Percentiles rank a stretch among this genome's conserved stretches.
Conservation (phyloP, 2,888 invertebrate genomes). For the Agonum fuliginosum region DNA sequence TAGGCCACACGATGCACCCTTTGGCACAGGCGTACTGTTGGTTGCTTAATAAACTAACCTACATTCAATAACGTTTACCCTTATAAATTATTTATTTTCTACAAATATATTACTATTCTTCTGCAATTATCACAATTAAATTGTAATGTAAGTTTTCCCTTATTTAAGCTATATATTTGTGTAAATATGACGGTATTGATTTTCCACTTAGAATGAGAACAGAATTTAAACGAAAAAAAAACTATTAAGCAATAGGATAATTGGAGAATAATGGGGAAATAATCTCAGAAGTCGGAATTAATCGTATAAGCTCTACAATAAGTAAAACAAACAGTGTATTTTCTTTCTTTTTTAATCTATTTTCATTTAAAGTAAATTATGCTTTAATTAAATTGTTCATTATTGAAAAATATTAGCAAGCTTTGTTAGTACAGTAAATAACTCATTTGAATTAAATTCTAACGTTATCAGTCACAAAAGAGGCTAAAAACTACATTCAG, state of each 20-base stretch:
- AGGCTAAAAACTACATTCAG: background rate
- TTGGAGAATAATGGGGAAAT: background rate
- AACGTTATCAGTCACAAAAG: background rate
- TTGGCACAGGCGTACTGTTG: background rate
- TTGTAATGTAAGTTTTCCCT: background rate
- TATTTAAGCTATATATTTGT: slow-evolving; percentile 4
- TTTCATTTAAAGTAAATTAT: no score
- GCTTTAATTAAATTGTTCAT: no score
- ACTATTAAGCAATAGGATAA: slow-evolving; percentile 5
- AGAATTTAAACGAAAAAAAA: background rate
- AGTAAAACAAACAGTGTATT: no score
- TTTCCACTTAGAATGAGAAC: slow-evolving; percentile 1
- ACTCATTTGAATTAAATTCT: background rate
- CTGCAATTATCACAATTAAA: background rate
- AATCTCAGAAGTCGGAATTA: background rate
- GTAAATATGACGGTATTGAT: slow-evolving; percentile 20
- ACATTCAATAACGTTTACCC: background rate
- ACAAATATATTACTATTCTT: background rate
- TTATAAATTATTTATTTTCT: background rate
- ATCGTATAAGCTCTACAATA: no score
- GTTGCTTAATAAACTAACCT: background rate
- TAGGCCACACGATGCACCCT: background rate
- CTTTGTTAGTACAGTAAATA: no score
- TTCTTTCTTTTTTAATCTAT: no score
- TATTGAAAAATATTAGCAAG: no score